Evolutionary conservation across 2,797 vertebrate genomes (phyloP).

Genomic region (Sternarchorhynchus goeldii): DNA sequence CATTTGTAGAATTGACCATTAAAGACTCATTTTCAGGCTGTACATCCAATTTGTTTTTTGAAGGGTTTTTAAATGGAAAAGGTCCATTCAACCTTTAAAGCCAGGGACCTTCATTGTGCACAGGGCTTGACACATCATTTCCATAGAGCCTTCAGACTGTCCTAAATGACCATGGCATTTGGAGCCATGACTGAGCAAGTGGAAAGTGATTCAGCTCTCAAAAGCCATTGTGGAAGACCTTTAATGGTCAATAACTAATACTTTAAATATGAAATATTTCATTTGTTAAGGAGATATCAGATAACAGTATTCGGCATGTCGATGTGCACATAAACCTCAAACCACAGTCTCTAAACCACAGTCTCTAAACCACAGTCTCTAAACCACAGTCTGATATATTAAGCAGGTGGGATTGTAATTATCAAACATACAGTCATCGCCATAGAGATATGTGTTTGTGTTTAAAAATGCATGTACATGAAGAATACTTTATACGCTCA

Average conservation of each 20-base stretch:
- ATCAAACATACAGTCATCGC: too few species aligned
- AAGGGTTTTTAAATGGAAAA: constrained; percentile 12
- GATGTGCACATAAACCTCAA: too few species aligned
- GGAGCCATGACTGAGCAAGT: constrained; percentile 17
- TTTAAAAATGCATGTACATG: too few species aligned
- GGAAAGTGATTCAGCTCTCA: constrained; percentile 22
- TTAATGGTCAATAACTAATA: constrained; percentile 17
- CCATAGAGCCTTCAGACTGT: constrained; percentile 9
- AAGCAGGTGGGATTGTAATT: too few species aligned
- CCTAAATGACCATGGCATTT: constrained; percentile 37
- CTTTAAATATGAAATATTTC: constrained; percentile 16
- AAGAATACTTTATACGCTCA: too few species aligned
- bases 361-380: too few species aligned
- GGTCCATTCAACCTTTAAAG: constrained; percentile 33
- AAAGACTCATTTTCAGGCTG: too few species aligned
- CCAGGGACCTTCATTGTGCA: constrained; percentile 23
- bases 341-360: too few species aligned
- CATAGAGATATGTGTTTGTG: too few species aligned
- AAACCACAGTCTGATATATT: neutral
- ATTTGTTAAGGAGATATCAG: neutral
- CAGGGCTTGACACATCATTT: constrained; percentile 7
- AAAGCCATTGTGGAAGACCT: neutral
- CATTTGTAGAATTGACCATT: too few species aligned
- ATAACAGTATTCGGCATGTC: too few species aligned
- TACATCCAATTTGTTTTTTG: neutral